Conservation (phyloP, 2,113 vertebrate genomes). For the Oncorhynchus tshawytscha region DNA sequence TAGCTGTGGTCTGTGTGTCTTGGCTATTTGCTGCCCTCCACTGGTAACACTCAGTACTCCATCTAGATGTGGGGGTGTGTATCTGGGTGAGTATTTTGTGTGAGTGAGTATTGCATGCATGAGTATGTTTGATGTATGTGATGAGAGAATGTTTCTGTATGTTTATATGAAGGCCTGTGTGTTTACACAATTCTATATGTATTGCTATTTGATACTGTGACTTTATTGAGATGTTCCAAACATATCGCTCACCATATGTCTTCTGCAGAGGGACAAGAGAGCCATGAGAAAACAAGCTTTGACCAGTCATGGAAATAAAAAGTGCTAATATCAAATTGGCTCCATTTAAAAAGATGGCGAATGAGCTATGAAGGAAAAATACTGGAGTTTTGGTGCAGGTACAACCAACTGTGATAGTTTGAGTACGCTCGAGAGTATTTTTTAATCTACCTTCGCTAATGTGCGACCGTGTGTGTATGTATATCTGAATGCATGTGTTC, state of each 20-base stretch:
- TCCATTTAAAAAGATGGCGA: no score
- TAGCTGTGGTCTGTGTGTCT: not conserved
- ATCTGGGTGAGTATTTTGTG: not conserved
- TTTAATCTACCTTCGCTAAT: not conserved
- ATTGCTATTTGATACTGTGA: no score
- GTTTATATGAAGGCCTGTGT: not conserved
- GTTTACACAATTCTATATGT: not conserved
- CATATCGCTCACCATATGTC: no score
- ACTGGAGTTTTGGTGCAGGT: no score
- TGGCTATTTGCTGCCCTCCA: conserved; percentile 47
- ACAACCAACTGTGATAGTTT: not conserved
- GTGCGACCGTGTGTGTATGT: not conserved
- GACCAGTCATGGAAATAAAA: no score
- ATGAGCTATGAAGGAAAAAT: no score
- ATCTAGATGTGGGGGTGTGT: not conserved
- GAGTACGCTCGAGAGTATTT: not conserved
- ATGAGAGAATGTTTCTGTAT: not conserved
- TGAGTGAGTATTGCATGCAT: not conserved
- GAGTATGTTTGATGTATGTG: not conserved
- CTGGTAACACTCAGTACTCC: conserved; percentile 24
- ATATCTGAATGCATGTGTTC: not conserved
- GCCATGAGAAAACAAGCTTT: no score
- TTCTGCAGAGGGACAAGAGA: no score
- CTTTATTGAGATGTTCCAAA: no score
- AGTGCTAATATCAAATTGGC: no score